These are phyloP conservation scores for Phyllotreta cruciferae DNA, from an alignment of 2,888 invertebrate species.

Conservation along the genomic window DNA sequence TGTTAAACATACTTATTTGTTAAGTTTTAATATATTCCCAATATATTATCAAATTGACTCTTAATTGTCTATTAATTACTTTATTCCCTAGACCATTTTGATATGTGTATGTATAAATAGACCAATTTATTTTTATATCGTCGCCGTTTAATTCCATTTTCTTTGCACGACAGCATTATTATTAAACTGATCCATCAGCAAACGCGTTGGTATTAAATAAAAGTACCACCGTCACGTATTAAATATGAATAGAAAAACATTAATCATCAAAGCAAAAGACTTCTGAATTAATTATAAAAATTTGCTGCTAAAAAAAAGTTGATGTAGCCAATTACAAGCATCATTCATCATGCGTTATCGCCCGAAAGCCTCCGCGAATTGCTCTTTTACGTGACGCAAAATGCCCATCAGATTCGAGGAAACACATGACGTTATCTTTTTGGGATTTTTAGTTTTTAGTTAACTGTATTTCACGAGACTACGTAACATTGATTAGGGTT, in stretches of 20 bases:
- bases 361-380: conserved; percentile 48
- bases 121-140: too few species aligned
- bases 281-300: conserved; percentile 37
- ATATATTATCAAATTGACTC: too few species aligned
- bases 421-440: conserved; percentile 24
- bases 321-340: conserved; percentile 53
- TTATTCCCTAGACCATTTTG: too few species aligned
- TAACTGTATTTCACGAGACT: too few species aligned
- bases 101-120: too few species aligned
- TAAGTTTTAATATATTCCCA: too few species aligned
- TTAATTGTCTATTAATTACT: too few species aligned
- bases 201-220: conserved; percentile 28
- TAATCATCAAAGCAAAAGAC: conserved; percentile 34
- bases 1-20: too few species aligned
- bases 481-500: too few species aligned
- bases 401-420: conserved; percentile 44
- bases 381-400: conserved; percentile 52
- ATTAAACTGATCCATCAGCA: conserved; percentile 31
- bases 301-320: conserved; percentile 30
- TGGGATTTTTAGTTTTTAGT: conserved; percentile 20
- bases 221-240: conserved; percentile 30
- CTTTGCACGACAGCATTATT: conserved; percentile 13
- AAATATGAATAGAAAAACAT: conserved; percentile 36
- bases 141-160: conserved; percentile 2
- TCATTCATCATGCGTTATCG: conserved; percentile 58